Evolutionary conservation across 1,140 invertebrate genomes (phyloP).

Genomic region (Lucilia cuprina): DNA sequence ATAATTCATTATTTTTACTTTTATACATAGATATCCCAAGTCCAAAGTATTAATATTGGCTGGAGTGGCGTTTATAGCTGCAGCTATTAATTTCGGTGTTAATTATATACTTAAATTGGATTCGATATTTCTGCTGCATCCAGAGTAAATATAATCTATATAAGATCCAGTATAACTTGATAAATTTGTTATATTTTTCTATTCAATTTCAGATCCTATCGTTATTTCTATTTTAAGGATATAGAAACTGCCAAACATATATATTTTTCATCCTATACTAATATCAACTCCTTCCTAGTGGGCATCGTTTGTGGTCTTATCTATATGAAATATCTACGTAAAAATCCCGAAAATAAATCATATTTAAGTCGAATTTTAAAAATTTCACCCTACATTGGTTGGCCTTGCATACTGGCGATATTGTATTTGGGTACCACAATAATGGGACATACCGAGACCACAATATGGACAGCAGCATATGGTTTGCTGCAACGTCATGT

Average conservation of each 20-base stretch:
- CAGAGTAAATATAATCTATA: not conserved
- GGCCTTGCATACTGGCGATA: not conserved
- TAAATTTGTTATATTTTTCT: not conserved
- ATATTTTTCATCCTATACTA: not conserved
- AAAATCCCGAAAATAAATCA: not conserved
- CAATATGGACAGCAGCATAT: not conserved
- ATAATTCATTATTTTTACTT: too few species aligned
- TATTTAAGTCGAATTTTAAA: not conserved
- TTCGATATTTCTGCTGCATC: not conserved
- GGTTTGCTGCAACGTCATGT: not conserved
- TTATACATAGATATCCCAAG: not conserved
- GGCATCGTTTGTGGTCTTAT: not conserved
- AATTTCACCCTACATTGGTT: not conserved
- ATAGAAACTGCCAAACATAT: not conserved
- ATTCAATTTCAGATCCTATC: slow-evolving; percentile 9
- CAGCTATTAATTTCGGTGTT: not conserved
- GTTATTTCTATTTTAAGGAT: not conserved
- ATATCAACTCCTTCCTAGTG: not conserved
- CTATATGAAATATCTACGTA: not conserved
- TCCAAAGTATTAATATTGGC: not conserved
- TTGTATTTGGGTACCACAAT: slow-evolving; percentile 8
- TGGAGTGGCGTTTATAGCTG: not conserved
- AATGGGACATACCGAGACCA: not conserved
- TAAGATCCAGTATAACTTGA: too few species aligned
- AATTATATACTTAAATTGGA: not conserved